Conservation (phyloP, 92 coral and sea anemone genomes). For the Virgularia gustaviana region DNA sequence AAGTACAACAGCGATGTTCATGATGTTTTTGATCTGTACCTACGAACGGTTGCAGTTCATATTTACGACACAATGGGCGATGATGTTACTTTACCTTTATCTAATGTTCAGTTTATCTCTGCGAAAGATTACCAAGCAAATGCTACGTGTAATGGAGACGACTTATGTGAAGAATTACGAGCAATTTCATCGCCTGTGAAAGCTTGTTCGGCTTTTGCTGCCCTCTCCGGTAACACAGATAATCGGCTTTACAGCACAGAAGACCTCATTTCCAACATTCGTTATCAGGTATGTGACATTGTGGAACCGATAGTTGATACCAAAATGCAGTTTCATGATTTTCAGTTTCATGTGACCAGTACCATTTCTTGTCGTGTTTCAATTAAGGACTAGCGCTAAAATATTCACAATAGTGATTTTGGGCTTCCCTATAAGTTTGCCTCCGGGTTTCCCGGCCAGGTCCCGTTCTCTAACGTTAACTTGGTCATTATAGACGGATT, state of each 20-base stretch:
- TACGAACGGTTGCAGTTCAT: conserved; percentile 54
- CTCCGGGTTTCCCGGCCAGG: too few species aligned
- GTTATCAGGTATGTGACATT: conserved; percentile 50
- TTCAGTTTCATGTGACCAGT: background rate
- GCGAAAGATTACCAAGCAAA: background rate
- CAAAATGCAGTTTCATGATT: too few species aligned
- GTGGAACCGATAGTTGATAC: too few species aligned
- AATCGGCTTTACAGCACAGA: conserved; percentile 32
- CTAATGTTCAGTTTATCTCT: conserved; percentile 20
- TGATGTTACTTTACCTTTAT: conserved; percentile 57
- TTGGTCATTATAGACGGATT: too few species aligned
- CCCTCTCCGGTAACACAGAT: conserved; percentile 75
- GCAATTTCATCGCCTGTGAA: conserved; percentile 33
- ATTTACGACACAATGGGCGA: conserved; percentile 48
- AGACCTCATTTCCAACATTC: conserved; percentile 38
- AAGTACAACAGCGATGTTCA: conserved; percentile 57
- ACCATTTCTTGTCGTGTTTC: background rate
- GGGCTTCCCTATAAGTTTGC: too few species aligned
- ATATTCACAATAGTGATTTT: too few species aligned
- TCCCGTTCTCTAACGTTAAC: too few species aligned
- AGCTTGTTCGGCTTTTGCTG: conserved; percentile 65
- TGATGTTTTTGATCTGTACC: conserved; percentile 60
- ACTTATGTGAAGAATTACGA: conserved; percentile 39
- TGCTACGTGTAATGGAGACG: background rate
- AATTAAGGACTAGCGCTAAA: too few species aligned